phyloP scores from a whole-genome alignment of 2,888 invertebrate species.

The Drosophila macrospina region DNA sequence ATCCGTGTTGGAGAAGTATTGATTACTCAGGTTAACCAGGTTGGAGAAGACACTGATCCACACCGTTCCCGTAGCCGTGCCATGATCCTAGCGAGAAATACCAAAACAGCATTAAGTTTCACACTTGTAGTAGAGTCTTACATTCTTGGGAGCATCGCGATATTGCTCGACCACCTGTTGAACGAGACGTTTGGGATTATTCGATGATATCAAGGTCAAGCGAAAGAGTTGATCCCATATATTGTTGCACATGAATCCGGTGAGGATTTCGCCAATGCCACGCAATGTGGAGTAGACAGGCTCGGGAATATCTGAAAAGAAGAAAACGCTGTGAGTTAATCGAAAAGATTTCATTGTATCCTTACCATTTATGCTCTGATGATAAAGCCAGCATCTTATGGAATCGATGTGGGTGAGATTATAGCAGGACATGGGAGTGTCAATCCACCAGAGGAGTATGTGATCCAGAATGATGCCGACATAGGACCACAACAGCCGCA shows the following conservation, averaged over 20 bases:
- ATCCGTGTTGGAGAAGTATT: constrained; percentile 88
- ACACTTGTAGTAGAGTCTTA: constrained; percentile 31
- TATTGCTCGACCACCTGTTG: constrained; percentile 70
- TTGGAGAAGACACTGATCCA: constrained; percentile 88
- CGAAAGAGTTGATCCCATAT: constrained; percentile 90
- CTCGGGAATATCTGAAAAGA: constrained; percentile 88
- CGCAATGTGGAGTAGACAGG: constrained; percentile 90
- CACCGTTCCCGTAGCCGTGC: constrained; percentile 82
- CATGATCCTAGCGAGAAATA: constrained; percentile 63
- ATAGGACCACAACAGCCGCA: constrained; percentile 90
- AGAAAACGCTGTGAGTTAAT: constrained; percentile 5
- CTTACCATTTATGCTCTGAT: constrained; percentile 77
- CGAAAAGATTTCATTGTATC: accelerated
- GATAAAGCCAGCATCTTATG: constrained; percentile 80
- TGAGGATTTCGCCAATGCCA: constrained; percentile 91
- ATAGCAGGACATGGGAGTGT: constrained; percentile 89
- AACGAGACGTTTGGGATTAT: constrained; percentile 60
- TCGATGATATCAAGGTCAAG: constrained; percentile 81
- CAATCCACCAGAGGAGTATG: constrained; percentile 93
- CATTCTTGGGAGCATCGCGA: constrained; percentile 72
- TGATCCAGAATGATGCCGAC: constrained; percentile 93
- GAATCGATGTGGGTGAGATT: constrained; percentile 82
- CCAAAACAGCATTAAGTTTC: not conserved
- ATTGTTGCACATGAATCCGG: constrained; percentile 91
- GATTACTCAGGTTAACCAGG: constrained; percentile 90